A percentile compares a stretch with the other conserved stretches of the same genome.
These are phyloP conservation scores for Tichodroma muraria DNA, from an alignment of 2,113 vertebrate species.

Conservation along the genomic window DNA sequence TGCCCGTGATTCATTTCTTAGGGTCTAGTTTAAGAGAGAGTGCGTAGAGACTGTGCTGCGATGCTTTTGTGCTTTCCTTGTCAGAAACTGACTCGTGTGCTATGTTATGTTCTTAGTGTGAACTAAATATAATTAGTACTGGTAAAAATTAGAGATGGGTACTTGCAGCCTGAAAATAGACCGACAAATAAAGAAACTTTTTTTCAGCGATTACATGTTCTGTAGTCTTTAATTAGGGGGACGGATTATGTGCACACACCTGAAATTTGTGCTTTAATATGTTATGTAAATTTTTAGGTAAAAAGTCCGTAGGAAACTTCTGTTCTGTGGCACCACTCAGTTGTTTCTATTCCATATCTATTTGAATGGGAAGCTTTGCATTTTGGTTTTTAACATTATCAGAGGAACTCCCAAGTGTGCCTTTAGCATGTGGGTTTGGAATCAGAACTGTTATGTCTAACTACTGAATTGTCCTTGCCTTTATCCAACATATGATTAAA, in stretches of 20 bases:
- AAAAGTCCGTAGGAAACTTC: not conserved
- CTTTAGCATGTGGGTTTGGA: not conserved
- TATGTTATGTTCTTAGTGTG: not conserved
- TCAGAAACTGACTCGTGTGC: not conserved
- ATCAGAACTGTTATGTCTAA: not conserved
- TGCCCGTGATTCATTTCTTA: not conserved
- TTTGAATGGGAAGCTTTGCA: not conserved
- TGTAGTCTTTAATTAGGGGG: not conserved
- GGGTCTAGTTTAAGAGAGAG: not conserved
- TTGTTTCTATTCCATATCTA: rapidly evolving
- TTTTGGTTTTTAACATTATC: not conserved
- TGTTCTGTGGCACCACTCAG: not conserved
- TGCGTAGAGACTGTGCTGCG: not conserved
- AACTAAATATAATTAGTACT: not conserved
- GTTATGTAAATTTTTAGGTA: not conserved
- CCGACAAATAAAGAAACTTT: not conserved
- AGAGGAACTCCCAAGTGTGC: not conserved
- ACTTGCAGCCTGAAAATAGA: not conserved
- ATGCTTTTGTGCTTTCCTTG: not conserved
- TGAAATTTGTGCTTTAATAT: not conserved
- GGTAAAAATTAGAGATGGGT: not conserved
- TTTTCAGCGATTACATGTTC: not conserved
- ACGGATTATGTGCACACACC: not conserved
- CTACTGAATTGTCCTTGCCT: not conserved
- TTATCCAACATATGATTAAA: not conserved